Base-by-base conservation (phyloP, 2,113 vertebrate genomes). In the Sinocyclocheilus rhinocerous region DNA sequence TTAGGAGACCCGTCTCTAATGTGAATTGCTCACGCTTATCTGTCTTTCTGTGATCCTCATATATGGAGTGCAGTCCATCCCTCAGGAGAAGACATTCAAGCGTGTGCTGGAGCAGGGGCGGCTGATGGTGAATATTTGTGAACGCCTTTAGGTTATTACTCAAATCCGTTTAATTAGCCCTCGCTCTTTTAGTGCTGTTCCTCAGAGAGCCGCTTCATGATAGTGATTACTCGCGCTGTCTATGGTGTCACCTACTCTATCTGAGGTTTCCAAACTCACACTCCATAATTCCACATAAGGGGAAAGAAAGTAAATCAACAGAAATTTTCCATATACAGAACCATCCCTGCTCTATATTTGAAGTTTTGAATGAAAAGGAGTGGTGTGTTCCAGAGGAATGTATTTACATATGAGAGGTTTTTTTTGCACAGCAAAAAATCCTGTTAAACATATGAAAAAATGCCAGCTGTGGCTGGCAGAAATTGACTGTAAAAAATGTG, bases 21-120 rank as follows among this genome's bases (percentile, higher is more conserved):
- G 72, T 80, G 7, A 39, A 81, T 81, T 86, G 81, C 65, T 80
- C 76, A 85, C 36, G 76, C 22, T 80, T 85, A 70, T 85, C 77
- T 16, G 84, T 70, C 63, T 67, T 78, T 2, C 26, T 72, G 24
- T 63, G 85, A 86, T 86, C 33, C 52, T 73, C 80, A 26, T 75
- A 63, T 86, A 67, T 75, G 36, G 36, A 48, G 24, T 9, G 26
- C 69, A 16, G 26, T 67, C 33, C 67, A 6, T 73, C 65, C 65
- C 77, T 45, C 52, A 73, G 85, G 65, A 80, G 26, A 72, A 81
- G 61, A 77, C 57, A 33, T 16, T 50, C 9, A 29, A 55, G 48
- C 11, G 3, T 70, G 67, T 55, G 57, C 67, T 59, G 75, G 18
- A 16, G 75, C 83, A n/a, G 42, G 52, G 26, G 80, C 22, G 45